A percentile compares a stretch with the other conserved stretches of the same genome.
phyloP scores from a whole-genome alignment of 1,140 invertebrate genomes.

The Brevipalpus yothersi region DNA sequence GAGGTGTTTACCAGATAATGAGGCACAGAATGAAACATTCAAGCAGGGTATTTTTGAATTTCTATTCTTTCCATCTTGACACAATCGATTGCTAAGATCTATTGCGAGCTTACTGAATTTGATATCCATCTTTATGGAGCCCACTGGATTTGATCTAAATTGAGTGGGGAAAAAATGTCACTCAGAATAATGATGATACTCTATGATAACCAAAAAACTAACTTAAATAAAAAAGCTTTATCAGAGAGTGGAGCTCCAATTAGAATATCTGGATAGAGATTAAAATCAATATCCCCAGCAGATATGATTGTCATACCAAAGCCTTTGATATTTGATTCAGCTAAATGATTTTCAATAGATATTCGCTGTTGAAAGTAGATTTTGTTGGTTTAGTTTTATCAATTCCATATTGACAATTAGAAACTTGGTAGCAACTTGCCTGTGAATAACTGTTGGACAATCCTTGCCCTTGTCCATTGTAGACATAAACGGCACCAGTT shows the following conservation, averaged over 20 bases:
- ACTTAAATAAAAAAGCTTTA: slow-evolving; percentile 1
- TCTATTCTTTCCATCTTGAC: neutral
- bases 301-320: slow-evolving; percentile 5
- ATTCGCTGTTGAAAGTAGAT: neutral
- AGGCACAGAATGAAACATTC: neutral
- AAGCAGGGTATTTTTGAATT: neutral
- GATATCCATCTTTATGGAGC: neutral
- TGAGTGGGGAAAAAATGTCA: neutral
- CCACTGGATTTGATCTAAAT: neutral
- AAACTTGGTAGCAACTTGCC: slow-evolving; percentile 18
- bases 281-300: slow-evolving; percentile 5
- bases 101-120: neutral
- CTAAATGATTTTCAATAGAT: neutral
- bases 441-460: slow-evolving; percentile 46
- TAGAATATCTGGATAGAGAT: slow-evolving; percentile 6
- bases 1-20: neutral
- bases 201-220: neutral
- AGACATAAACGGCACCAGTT: slow-evolving; percentile 28
- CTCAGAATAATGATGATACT: neutral
- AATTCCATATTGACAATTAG: slow-evolving; percentile 4
- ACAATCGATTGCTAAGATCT: neutral
- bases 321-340: neutral
- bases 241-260: slow-evolving; percentile 8
- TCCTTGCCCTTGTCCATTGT: slow-evolving; percentile 24
- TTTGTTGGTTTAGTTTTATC: neutral